Base-by-base conservation (phyloP, 2,797 vertebrate species). In the Tenualosa thibaudeaui region DNA sequence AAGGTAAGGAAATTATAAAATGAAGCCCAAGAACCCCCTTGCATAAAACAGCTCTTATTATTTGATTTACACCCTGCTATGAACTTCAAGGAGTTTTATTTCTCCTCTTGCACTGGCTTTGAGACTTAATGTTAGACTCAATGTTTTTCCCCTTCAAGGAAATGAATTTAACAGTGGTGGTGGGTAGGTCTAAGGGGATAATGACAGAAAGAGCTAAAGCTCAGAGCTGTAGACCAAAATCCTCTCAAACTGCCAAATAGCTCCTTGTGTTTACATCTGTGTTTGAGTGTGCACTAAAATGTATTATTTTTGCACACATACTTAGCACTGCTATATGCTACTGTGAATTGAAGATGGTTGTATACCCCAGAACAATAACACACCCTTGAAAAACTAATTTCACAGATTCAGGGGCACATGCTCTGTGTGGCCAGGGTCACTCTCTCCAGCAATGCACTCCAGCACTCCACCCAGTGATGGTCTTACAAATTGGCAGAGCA, bases 401-500 rank as follows among this genome's bases (percentile, higher is more conserved):
- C 22, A 5, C 15, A 46, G 40, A 78, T 43, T 22, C 15, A 46
- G 6, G 40, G 26, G 10, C 24, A 9, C 8, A 3, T 26, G 60
- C 60, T 1, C n/a, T 65, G 24, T 24, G 43, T 65, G 58, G 10
- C 71, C 83, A 85, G 49, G 24, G 50, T 54, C 22, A 83, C 40
- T 40, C 9, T 85, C 50, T 40, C 31, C 86, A 49, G 75, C 71
- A 83, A 82, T 19, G 15, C 68, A 75, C 68, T 37, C 84, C 84
- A 37, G 68, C 68, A 43, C 68, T 37, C 85, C 84, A 88, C 86
- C 86, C 86, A 84, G n/a, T 82, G 82, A 60, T 87, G 86, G 54
- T 58, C 71, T 81, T 82, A 51, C 81, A 54, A 78, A 62, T 54
- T 85, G 88, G 85, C 83, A 82, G 37, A 22, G 40, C 26, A 71